These are phyloP conservation scores for Acyrthosiphon pisum DNA, from an alignment of 1,140 invertebrate species.

Conservation along the genomic window DNA sequence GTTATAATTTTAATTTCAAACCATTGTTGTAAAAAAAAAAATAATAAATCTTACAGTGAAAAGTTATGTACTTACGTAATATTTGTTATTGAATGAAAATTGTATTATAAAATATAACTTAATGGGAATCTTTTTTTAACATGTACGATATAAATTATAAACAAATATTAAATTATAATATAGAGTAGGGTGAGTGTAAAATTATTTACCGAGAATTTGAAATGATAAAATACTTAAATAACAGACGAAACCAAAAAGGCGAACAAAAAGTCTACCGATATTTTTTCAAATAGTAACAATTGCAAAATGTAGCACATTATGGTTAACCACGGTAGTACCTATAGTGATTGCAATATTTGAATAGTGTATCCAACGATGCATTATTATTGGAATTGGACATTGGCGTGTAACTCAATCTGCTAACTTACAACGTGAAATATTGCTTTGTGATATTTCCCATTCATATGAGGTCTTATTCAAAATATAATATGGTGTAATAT, in stretches of 20 bases:
- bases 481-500: slow-evolving; percentile 1
- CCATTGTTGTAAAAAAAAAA: too few relatives aligned
- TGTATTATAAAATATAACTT: too few relatives aligned
- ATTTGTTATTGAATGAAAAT: neutral
- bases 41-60: too few relatives aligned
- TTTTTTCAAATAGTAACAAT: slow-evolving; percentile 16
- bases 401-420: slow-evolving; percentile 41
- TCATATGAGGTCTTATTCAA: neutral
- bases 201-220: neutral
- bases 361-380: neutral
- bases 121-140: too few relatives aligned
- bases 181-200: neutral
- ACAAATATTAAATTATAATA: too few relatives aligned
- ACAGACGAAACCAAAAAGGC: neutral
- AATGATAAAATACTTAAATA: neutral
- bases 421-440: slow-evolving; percentile 41
- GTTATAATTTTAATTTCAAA: neutral
- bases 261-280: neutral
- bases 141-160: too few relatives aligned
- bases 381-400: neutral
- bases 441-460: slow-evolving; percentile 36
- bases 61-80: neutral
- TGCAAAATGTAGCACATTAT: slow-evolving; percentile 2
- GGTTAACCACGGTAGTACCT: neutral
- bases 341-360: slow-evolving; percentile 26